Base-by-base conservation (phyloP, 2,888 invertebrate species). In the Elysia crispata region DNA sequence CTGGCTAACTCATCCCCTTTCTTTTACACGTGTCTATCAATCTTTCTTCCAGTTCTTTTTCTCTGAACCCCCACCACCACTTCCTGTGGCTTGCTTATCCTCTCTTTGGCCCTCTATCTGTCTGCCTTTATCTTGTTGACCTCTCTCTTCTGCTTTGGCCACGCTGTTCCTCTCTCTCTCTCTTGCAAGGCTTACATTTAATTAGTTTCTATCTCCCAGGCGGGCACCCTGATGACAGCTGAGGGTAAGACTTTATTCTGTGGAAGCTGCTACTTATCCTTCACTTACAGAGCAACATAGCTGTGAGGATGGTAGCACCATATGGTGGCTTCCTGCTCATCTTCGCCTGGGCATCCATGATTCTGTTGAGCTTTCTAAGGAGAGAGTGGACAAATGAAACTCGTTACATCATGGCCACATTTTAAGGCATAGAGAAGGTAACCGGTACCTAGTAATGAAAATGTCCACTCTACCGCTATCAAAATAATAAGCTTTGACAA, bases 241-340 rank as follows among this genome's bases (percentile, higher is more conserved):
- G 98, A n/a, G n/a, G n/a, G 98, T 6, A 96, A 96, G 87, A 86
- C 95, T 3, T 90, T 98, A 57, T 98, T 98, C 92, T 95, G 96
- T 90, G 98, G 98, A 0, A 95, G 96, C n/a, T 97, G 97, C 91
- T 98, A 98, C 92, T n/a, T 96, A 96, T 91, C 95, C 96, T 88
- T 96, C 97, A 0, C 94, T 98, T 85, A 97, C 97, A 0, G 96
- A 96, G 0, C 0, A 95, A 96, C 84, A 94, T 94, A 84, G 93
- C 94, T 76, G 94, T 96, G 79, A 94, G 95, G 78, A 94, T 93
- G 86, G 93, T 96, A 50, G 97, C 97, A 13, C 98, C 98, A 0
- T 94, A 96, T 86, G 98, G 98, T 31, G 98, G 98, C 23, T 95
- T 96, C 81, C 95, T 96, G 87, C 94, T 98, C 66, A 97, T 98